These are phyloP conservation scores for Hexactinellida sp. DNA, from an alignment of 37 sponge, comb jelly and placozoan genomes.

Conservation along the genomic window DNA sequence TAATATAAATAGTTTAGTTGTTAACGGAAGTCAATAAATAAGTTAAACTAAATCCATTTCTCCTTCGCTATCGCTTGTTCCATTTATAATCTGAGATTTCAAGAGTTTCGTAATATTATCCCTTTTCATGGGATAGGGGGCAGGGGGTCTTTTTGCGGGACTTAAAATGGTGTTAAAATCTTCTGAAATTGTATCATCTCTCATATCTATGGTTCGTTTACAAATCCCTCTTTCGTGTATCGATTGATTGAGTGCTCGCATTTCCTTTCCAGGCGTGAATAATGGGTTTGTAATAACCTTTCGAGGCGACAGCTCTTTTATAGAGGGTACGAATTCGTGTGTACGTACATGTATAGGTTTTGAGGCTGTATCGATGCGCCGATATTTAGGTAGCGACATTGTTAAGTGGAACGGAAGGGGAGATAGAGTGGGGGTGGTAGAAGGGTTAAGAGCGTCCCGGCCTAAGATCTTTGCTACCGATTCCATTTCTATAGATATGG, in stretches of 20 bases:
- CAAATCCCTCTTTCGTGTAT: not conserved
- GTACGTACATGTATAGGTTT: not conserved
- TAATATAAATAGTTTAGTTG: no score
- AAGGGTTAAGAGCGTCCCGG: not conserved
- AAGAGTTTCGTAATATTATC: not conserved
- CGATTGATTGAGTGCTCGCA: not conserved
- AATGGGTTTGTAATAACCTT: not conserved
- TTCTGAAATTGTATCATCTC: not conserved
- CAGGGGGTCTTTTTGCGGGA: not conserved
- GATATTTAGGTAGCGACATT: not conserved
- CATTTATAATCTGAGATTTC: not conserved
- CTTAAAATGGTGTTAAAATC: not conserved
- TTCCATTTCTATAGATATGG: not conserved
- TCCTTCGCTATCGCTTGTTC: not conserved
- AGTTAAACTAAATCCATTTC: no score
- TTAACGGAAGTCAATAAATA: no score
- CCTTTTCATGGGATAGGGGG: not conserved
- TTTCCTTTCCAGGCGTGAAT: slow-evolving; percentile 2
- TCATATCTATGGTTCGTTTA: not conserved
- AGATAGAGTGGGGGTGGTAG: not conserved
- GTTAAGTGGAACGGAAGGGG: not conserved
- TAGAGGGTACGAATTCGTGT: not conserved
- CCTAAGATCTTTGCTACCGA: not conserved
- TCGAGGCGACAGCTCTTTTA: not conserved
- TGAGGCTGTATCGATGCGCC: not conserved